phyloP scores from a whole-genome alignment of 2,888 invertebrate species.

The Cephus pygmeus region DNA sequence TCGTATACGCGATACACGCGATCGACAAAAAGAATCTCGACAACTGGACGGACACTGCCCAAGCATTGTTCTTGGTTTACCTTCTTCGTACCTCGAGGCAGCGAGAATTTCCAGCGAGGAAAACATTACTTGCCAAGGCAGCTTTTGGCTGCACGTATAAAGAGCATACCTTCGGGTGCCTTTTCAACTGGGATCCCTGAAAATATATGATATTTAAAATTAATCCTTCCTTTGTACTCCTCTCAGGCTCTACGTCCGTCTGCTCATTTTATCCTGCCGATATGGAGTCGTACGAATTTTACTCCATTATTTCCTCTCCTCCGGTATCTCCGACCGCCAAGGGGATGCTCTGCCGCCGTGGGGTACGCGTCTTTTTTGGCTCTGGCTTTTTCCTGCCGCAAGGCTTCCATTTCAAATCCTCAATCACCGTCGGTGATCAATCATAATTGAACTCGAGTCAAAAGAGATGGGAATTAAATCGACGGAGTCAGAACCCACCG shows the following conservation, averaged over 20 bases:
- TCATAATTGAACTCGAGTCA: slow-evolving; percentile 61
- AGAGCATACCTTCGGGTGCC: slow-evolving; percentile 23
- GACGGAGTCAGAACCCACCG: slow-evolving; percentile 6
- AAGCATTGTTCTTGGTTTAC: slow-evolving; percentile 18
- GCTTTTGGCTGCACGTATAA: not conserved
- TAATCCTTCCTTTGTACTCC: slow-evolving; percentile 62
- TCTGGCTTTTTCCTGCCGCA: slow-evolving; percentile 39
- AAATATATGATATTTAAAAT: slow-evolving; percentile 62
- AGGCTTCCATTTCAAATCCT: slow-evolving; percentile 60
- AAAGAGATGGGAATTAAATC: slow-evolving; percentile 32
- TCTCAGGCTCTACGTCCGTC: slow-evolving; percentile 41
- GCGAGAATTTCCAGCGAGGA: slow-evolving; percentile 13
- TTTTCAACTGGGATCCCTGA: slow-evolving; percentile 35
- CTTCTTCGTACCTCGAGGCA: not conserved
- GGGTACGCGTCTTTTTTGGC: slow-evolving; percentile 56
- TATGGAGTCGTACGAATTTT: slow-evolving; percentile 64
- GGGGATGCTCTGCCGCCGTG: slow-evolving; percentile 12
- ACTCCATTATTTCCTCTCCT: slow-evolving; percentile 56
- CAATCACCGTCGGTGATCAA: slow-evolving; percentile 62
- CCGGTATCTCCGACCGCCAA: slow-evolving; percentile 6
- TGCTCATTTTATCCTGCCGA: slow-evolving; percentile 62
- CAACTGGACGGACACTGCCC: slow-evolving; percentile 15
- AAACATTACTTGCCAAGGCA: slow-evolving; percentile 44
- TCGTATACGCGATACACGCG: not conserved
- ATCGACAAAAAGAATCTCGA: slow-evolving; percentile 26